Conservation (phyloP, 2,888 invertebrate genomes). For the Chaetogeoica ovagalla region DNA sequence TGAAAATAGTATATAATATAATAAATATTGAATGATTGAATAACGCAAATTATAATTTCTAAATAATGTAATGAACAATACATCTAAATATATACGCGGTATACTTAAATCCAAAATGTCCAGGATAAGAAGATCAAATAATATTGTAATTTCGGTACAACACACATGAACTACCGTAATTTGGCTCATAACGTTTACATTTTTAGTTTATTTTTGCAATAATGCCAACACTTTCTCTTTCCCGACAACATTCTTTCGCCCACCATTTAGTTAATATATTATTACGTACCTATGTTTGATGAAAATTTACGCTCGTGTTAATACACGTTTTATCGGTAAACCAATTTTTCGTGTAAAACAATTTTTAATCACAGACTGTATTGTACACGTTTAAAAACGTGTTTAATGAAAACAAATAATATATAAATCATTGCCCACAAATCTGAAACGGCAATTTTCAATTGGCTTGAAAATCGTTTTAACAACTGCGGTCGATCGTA, state of each 20-base stretch:
- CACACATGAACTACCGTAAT: conserved; percentile 19
- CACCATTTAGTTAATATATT: neutral
- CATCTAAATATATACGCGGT: too few species aligned
- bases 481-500: neutral
- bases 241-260: conserved; percentile 24
- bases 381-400: neutral
- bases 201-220: conserved; percentile 43
- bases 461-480: conserved; percentile 1
- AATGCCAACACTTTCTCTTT: conserved; percentile 41
- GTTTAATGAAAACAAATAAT: neutral
- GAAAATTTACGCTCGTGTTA: neutral
- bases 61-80: too few species aligned
- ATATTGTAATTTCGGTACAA: too few species aligned
- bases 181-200: conserved; percentile 28
- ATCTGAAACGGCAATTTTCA: neutral
- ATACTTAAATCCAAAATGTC: too few species aligned
- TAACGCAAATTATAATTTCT: too few species aligned
- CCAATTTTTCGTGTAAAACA: neutral
- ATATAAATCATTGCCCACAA: neutral
- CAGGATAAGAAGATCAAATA: too few species aligned
- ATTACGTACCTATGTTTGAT: neutral
- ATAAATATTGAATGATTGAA: too few species aligned
- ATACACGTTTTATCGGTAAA: neutral
- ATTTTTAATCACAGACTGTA: neutral
- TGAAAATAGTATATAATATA: too few species aligned